phyloP scores from a whole-genome alignment of 2,113 vertebrate species.

The Cercocebus atys region DNA sequence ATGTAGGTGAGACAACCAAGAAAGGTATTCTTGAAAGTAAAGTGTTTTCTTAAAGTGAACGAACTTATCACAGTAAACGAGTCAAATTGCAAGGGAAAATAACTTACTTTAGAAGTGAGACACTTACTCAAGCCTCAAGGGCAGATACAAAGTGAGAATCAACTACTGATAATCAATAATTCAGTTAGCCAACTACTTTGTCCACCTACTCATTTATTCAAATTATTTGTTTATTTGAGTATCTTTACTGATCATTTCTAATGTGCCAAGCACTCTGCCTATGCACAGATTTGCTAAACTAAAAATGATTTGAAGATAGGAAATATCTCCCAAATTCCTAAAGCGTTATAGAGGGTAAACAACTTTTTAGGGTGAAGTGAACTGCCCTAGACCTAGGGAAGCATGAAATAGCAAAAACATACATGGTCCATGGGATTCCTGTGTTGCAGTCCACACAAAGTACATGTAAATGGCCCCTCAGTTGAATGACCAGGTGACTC shows the following conservation, averaged over 20 bases:
- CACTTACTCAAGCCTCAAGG: neutral
- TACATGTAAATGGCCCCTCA: neutral
- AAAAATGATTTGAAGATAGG: neutral
- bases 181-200: neutral
- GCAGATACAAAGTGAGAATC: neutral
- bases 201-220: neutral
- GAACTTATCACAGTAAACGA: conserved; percentile 17
- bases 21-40: neutral
- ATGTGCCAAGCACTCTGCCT: neutral
- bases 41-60: neutral
- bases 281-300: neutral
- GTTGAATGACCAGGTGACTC: neutral
- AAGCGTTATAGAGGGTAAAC: neutral
- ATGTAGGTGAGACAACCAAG: neutral
- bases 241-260: neutral
- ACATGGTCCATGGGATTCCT: neutral
- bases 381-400: neutral
- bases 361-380: neutral
- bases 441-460: neutral
- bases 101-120: neutral
- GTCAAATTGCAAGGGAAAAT: neutral
- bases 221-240: neutral
- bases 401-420: neutral
- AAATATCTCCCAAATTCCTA: neutral
- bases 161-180: neutral